Percentiles rank a stretch among this genome's conserved stretches.
Evolutionary conservation across 2,797 vertebrate species (phyloP).

Genomic region (Tadarida brasiliensis): DNA sequence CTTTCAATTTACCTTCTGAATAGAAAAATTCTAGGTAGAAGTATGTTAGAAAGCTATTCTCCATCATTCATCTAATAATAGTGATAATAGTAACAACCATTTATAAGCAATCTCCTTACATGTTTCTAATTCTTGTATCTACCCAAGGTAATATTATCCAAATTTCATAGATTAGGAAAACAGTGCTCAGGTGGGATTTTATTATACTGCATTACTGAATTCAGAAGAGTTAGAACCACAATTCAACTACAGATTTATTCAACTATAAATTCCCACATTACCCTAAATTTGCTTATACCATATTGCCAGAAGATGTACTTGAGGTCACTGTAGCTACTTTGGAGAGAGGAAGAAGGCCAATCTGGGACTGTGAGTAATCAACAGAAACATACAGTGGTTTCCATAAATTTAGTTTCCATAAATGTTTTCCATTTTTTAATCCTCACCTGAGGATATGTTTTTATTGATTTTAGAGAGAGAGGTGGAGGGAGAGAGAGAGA

Average conservation of each 20-base stretch:
- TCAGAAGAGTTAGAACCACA: not conserved
- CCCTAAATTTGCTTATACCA: not conserved
- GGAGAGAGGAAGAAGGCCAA: not conserved
- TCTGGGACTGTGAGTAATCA: not conserved
- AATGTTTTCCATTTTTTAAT: not conserved
- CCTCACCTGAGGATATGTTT: no score
- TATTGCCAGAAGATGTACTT: not conserved
- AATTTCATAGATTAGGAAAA: not conserved
- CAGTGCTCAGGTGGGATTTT: not conserved
- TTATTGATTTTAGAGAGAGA: no score
- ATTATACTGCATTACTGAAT: not conserved
- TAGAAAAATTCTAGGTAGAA: slow-evolving; percentile 30
- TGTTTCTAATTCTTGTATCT: slow-evolving; percentile 25
- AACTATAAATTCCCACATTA: not conserved
- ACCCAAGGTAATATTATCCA: not conserved
- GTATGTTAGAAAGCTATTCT: not conserved
- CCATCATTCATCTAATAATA: not conserved
- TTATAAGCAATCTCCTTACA: not conserved
- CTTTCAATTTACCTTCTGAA: slow-evolving; percentile 11
- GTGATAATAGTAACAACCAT: not conserved
- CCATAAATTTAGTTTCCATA: not conserved
- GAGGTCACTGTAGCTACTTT: not conserved
- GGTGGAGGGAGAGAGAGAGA: no score
- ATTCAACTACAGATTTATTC: not conserved
- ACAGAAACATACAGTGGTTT: not conserved